Conservation (phyloP, 2,888 invertebrate species). For the Meta bourneti region DNA sequence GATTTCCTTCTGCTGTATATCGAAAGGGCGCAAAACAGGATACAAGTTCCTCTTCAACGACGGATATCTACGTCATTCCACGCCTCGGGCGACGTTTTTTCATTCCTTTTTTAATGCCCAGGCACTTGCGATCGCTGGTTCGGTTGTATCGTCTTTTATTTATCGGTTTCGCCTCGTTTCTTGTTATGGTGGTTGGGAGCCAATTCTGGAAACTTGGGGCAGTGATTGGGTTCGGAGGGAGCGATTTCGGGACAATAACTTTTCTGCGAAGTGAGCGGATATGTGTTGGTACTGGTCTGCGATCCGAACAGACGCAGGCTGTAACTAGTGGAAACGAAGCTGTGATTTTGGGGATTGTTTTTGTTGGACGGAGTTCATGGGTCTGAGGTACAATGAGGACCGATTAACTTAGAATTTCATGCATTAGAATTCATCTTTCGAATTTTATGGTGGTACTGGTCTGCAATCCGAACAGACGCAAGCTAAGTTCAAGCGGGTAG, state of each 20-base stretch:
- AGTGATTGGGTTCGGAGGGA: not conserved
- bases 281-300: not conserved
- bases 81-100: not conserved
- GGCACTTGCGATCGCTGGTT: not conserved
- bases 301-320: conserved; percentile 5
- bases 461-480: not conserved
- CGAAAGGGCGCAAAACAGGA: conserved; percentile 47
- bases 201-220: conserved; percentile 21
- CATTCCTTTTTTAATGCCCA: not conserved
- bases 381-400: no score
- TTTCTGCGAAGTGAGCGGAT: not conserved
- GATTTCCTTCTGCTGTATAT: conserved; percentile 48
- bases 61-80: conserved; percentile 49
- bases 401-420: no score
- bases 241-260: not conserved
- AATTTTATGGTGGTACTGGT: not conserved
- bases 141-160: not conserved
- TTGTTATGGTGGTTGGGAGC: not conserved
- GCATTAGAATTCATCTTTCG: no score
- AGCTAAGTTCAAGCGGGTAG: no score
- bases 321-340: not conserved
- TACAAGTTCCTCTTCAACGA: conserved; percentile 54
- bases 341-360: no score
- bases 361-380: no score
- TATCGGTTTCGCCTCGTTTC: conserved; percentile 3